Base-by-base conservation (phyloP, 2,888 invertebrate species). In the Habroteleia sp. region DNA sequence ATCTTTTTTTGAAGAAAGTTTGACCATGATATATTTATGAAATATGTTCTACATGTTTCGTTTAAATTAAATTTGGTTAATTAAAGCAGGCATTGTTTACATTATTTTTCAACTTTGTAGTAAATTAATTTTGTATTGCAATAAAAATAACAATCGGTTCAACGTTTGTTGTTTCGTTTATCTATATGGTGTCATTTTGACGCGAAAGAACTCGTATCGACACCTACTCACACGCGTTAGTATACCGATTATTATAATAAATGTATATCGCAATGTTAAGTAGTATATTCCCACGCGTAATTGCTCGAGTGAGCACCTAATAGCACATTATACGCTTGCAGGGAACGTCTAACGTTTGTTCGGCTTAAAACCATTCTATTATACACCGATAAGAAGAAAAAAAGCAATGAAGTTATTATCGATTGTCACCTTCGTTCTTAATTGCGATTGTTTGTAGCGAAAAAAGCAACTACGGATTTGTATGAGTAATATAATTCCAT, bases 251-350 rank as follows among this genome's bases (percentile, higher is more conserved):
- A 71, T 71, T 75, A 52, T 63, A 75, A 75, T 71, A 71, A 71
- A 75, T 71, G 71, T 71, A 54, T 60, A 75, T 52, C 75, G 71
- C 60, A 69, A 75, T 71, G 75, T 37, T 54, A 75, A 75, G 60
- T 63, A 71, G 66, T 72, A 66, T 62, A 75, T 75, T 75, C 75
- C 76, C 72, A 76, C 72, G 76, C 76, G 76, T 68, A 71, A 76
- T 72, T 72, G 76, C 56, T 17, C 44, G 71, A 29, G 39, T 33
- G 46, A 60, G 60, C 41, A 48, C 37, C 68, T 68, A 76, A 73
- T 63, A 63, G 63, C 68, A 46, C 68, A 63, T 74, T 76, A 76
- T 69, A 52, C 23, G 52, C 46, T 4, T 63, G 50, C 14, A 66
- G 46, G 35, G 33, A 60, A 58, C 52, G 50, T 65, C 65, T 48